phyloP scores from a whole-genome alignment of 1,140 invertebrate genomes.

The Dinothrombium tinctorium region DNA sequence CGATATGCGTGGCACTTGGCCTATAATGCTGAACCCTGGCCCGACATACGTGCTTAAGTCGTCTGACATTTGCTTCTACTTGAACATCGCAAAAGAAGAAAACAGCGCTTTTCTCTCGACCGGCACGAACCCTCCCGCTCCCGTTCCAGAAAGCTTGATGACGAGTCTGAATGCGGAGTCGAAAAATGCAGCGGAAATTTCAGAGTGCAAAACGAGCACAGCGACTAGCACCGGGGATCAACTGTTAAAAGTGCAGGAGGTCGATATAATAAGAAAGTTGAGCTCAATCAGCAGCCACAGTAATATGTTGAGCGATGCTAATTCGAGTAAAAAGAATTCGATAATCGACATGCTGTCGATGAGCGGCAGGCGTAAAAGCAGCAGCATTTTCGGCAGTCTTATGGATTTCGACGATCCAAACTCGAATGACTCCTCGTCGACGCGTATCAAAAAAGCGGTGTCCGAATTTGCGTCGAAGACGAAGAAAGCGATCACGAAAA shows the following conservation, averaged over 20 bases:
- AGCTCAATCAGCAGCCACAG: neutral
- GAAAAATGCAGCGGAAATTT: no score
- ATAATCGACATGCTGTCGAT: conserved; percentile 5
- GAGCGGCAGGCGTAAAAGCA: no score
- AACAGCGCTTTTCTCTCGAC: conserved; percentile 83
- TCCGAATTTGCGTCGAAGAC: conserved; percentile 11
- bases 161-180: no score
- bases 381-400: conserved; percentile 6
- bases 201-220: no score
- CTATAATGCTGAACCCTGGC: conserved; percentile 89
- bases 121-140: no score
- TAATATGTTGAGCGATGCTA: neutral
- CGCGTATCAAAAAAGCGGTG: conserved; percentile 8
- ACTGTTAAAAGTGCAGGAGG: conserved; percentile 1
- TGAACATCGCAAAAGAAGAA: conserved; percentile 92
- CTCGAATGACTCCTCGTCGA: conserved; percentile 9
- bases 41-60: conserved; percentile 62
- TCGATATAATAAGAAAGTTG: neutral
- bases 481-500: conserved; percentile 17
- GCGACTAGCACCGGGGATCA: no score
- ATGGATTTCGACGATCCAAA: neutral
- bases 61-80: conserved; percentile 89
- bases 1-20: conserved; percentile 53
- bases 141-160: no score
- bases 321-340: neutral